Evolutionary conservation across 2,113 vertebrate genomes (phyloP).

Genomic region (Numenius arquata): DNA sequence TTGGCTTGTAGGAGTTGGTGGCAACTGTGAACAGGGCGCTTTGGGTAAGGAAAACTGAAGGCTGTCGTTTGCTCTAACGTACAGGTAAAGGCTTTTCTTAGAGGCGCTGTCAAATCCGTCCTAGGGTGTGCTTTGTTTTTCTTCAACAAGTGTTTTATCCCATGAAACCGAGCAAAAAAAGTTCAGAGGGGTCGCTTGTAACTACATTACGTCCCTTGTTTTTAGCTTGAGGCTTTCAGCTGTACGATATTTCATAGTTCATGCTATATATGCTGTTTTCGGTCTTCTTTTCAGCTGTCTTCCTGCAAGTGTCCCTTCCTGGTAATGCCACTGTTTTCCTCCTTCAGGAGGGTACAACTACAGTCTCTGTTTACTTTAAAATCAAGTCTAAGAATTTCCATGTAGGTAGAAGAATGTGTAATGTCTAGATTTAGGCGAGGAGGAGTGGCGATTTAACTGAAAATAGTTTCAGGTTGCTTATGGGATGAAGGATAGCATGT

Average conservation of each 20-base stretch:
- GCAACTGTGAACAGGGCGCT: accelerated
- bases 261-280: accelerated
- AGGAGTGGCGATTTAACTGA: background rate
- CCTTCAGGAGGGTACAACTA: accelerated
- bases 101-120: accelerated
- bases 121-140: accelerated
- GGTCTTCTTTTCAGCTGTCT: background rate
- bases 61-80: accelerated
- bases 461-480: background rate
- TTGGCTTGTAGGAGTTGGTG: background rate
- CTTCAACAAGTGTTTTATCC: accelerated
- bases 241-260: accelerated
- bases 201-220: accelerated
- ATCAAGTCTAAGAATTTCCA: background rate
- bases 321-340: accelerated
- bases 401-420: accelerated
- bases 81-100: background rate
- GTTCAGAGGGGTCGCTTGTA: accelerated
- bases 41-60: accelerated
- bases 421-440: background rate
- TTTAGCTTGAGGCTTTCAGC: no score
- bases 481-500: accelerated
- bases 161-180: accelerated
- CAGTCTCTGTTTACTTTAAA: background rate
- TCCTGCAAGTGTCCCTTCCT: background rate